A percentile compares a stretch with the other conserved stretches of the same genome.
Evolutionary conservation across 1,140 invertebrate species (phyloP).

Genomic region (Steinernema feltiae): DNA sequence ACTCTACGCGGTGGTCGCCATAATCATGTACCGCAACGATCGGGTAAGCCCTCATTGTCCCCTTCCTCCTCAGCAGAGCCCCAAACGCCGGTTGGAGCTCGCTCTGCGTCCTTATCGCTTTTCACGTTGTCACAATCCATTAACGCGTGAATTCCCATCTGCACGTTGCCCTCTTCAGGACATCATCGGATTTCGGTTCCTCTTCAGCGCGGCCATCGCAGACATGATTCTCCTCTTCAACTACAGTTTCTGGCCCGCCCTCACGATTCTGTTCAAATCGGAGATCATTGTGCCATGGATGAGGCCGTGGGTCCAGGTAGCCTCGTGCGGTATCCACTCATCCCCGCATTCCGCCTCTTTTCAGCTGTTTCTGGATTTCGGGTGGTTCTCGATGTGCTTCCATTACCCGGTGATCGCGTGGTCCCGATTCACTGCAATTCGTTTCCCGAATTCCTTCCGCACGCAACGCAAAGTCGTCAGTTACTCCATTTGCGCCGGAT

Average conservation of each 20-base stretch:
- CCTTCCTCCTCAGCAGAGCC: background rate
- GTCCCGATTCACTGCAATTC: conserved; percentile 47
- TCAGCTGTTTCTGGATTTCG: conserved; percentile 49
- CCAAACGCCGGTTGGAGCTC: background rate
- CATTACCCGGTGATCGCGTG: conserved; percentile 48
- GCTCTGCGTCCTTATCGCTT: background rate
- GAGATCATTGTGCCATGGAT: conserved; percentile 38
- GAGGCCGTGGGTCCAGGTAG: conserved; percentile 44
- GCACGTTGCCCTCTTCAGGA: conserved; percentile 32
- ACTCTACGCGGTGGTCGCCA: background rate
- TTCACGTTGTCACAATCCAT: background rate
- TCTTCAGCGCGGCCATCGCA: conserved; percentile 44
- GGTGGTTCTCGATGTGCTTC: conserved; percentile 50
- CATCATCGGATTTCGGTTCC: conserved; percentile 49
- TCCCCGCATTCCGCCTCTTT: conserved; percentile 8
- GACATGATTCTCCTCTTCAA: conserved; percentile 48
- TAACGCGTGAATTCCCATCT: background rate
- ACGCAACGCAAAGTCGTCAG: conserved; percentile 29
- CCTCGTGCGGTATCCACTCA: background rate
- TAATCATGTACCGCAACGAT: conserved; percentile 1
- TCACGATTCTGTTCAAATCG: conserved; percentile 46
- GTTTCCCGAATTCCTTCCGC: conserved; percentile 32
- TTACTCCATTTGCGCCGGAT: conserved; percentile 33
- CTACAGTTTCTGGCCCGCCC: conserved; percentile 47
- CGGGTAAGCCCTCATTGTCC: background rate